phyloP scores from a whole-genome alignment of 2,113 vertebrate genomes.

The Rhinolophus ferrumequinum region DNA sequence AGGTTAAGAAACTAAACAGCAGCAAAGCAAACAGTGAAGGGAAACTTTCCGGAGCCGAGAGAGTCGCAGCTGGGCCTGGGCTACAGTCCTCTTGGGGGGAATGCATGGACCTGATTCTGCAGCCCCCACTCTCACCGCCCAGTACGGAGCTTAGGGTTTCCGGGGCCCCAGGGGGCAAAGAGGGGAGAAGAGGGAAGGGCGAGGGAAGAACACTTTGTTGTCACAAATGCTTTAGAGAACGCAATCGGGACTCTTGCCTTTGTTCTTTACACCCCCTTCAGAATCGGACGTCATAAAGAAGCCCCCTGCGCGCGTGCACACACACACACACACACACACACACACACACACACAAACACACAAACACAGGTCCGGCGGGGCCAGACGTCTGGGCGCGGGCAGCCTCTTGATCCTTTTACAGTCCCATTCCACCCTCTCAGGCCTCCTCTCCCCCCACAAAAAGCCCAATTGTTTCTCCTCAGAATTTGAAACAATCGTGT shows the following conservation, averaged over 20 bases:
- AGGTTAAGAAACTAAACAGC: constrained; percentile 99
- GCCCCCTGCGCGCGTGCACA: constrained; percentile 33
- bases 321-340: background rate
- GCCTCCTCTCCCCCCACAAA: constrained; percentile 71
- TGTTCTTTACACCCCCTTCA: constrained; percentile 83
- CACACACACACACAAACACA: background rate
- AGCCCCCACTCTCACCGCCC: background rate
- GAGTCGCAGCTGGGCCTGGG: constrained; percentile 82
- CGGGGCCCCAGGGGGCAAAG: background rate
- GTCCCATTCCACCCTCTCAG: constrained; percentile 44
- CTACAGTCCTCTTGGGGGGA: constrained; percentile 48
- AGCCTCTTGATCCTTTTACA: constrained; percentile 85
- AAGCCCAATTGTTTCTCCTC: constrained; percentile 85
- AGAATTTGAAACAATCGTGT: constrained; percentile 81
- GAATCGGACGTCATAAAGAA: constrained; percentile 81
- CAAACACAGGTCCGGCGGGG: constrained; percentile 77
- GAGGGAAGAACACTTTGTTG: constrained; percentile 52
- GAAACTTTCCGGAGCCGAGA: constrained; percentile 89
- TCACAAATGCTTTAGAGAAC: constrained; percentile 82
- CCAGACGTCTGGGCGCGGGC: constrained; percentile 87
- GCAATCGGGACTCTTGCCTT: constrained; percentile 84
- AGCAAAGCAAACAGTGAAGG: constrained; percentile 96
- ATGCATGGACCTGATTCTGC: background rate
- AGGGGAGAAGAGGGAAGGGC: background rate
- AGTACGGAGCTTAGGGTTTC: background rate